These are phyloP conservation scores for Furcula furcula DNA, from an alignment of 2,888 invertebrate species.

Conservation along the genomic window DNA sequence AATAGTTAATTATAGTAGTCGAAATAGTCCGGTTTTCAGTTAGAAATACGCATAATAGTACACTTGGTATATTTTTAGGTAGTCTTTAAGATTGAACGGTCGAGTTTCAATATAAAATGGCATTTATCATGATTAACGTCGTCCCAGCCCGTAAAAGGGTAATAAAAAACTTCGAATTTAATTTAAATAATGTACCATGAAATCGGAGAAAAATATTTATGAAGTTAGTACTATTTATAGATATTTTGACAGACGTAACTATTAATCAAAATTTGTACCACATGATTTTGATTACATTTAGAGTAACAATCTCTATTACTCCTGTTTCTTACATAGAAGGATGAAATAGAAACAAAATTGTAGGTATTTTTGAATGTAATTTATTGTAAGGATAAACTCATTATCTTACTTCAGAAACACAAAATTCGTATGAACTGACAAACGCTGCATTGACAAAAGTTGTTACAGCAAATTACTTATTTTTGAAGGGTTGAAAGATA, in stretches of 20 bases:
- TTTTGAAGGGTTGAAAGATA: too few species aligned
- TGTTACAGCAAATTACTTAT: too few species aligned
- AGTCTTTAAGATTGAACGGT: conserved; percentile 60
- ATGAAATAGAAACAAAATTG: too few species aligned
- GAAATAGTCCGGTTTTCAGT: conserved; percentile 78
- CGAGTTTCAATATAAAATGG: conserved; percentile 54
- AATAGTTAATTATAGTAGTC: conserved; percentile 72
- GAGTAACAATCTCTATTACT: too few species aligned
- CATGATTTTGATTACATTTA: too few species aligned
- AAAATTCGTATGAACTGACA: too few species aligned
- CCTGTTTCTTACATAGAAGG: too few species aligned
- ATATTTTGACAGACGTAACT: background rate
- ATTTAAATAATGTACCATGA: conserved; percentile 1
- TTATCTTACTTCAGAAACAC: too few species aligned
- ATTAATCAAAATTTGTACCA: too few species aligned
- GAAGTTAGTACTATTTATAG: background rate
- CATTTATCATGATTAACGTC: conserved; percentile 5
- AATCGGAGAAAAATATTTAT: background rate
- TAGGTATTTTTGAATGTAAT: too few species aligned
- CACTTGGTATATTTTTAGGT: conserved; percentile 70
- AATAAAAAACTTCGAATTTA: conserved; percentile 1
- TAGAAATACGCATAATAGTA: conserved; percentile 75
- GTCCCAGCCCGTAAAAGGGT: background rate
- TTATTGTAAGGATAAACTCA: too few species aligned
- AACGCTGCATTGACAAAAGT: too few species aligned